Base-by-base conservation (phyloP, 2,888 invertebrate species). In the Carabus problematicus region DNA sequence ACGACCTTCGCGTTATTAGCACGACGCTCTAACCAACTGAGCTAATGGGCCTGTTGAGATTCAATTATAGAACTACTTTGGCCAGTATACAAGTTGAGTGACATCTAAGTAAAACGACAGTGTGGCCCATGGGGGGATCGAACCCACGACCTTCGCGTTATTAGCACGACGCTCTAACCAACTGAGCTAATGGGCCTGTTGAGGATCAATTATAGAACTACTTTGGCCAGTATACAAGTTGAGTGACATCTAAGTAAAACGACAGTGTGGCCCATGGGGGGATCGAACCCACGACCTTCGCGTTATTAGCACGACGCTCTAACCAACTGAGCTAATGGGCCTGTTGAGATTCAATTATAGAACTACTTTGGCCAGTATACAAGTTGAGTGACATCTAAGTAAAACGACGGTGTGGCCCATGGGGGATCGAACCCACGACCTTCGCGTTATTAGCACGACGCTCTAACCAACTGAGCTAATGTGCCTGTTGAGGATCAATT, bases 121-220 rank as follows among this genome's bases (percentile, higher is more conserved):
- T n/a, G n/a, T 88, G 87, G 87, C 88, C 87, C 87, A 87, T 88
- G 87, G 84, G 87, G 87, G 87, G 87, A 88, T 88, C 88, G 88
- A 88, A 88, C 87, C 87, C 88, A 85, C 87, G 88, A 88, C 88
- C 87, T 88, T 88, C 88, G 88, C 88, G 88, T 88, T 88, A 88
- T 88, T 88, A 88, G 88, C 88, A 88, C 88, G 88, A 88, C 88
- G 88, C 88, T 88, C 88, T 88, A 88, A 88, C 88, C 88, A 88
- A 87, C 88, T 88, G 88, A 88, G 88, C 88, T 88, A 87, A 88
- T 88, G 87, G 88, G 88, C 88, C 88, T n/a, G n/a, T n/a, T n/a
- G n/a, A n/a, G n/a, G n/a, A n/a, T n/a, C n/a, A n/a, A n/a, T n/a
- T n/a, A n/a, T n/a, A n/a, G n/a, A n/a, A n/a, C n/a, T n/a, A n/a